Percentiles rank a stretch among this genome's conserved stretches.
Evolutionary conservation across 1,140 invertebrate genomes (phyloP).

Genomic region (Hirudo medicinalis): DNA sequence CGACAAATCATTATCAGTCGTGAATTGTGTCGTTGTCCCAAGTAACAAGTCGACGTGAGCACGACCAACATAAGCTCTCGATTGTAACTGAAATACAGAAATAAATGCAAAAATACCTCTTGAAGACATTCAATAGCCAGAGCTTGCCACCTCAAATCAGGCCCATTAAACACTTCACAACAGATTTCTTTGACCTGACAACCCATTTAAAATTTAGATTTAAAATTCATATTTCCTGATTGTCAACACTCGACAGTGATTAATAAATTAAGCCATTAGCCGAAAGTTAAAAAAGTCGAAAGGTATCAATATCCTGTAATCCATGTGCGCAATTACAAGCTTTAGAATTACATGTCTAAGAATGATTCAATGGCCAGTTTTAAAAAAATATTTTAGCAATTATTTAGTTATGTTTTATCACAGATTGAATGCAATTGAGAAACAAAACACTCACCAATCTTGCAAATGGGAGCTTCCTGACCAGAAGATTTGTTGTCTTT

Average conservation of each 20-base stretch:
- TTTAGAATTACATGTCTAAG: background rate
- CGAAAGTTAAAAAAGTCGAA: background rate
- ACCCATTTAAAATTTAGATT: no score
- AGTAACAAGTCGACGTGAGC: background rate
- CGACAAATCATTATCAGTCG: background rate
- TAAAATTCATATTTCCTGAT: background rate
- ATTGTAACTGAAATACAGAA: background rate
- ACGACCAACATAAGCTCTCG: background rate
- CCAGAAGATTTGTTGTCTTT: constrained; percentile 62
- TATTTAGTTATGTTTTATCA: no score
- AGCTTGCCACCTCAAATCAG: constrained; percentile 16
- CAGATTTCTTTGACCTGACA: constrained; percentile 20
- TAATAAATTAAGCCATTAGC: background rate
- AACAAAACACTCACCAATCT: constrained; percentile 52
- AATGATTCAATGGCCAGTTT: background rate
- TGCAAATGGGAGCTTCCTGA: constrained; percentile 69
- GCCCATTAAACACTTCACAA: background rate
- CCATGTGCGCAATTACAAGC: no score
- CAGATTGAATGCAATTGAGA: no score
- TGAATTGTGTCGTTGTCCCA: no score
- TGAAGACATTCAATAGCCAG: constrained; percentile 21
- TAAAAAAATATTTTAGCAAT: background rate
- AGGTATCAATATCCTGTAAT: background rate
- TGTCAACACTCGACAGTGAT: background rate
- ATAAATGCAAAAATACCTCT: constrained; percentile 12